A percentile compares a stretch with the other conserved stretches of the same genome.
Evolutionary conservation across 2,888 invertebrate species (phyloP).

Genomic region (Frankliniella intonsa): DNA sequence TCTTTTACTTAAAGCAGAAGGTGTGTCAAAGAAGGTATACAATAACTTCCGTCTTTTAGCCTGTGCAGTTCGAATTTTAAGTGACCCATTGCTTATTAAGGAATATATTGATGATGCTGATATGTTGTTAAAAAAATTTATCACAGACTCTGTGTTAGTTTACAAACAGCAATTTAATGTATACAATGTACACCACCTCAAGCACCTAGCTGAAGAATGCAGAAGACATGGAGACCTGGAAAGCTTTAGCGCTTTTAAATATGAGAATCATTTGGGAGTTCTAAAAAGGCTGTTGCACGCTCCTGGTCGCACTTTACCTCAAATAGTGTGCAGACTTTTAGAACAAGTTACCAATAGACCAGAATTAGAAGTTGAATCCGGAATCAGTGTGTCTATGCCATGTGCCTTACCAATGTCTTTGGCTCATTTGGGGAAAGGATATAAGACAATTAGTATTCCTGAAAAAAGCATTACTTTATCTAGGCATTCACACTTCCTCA

Average conservation of each 20-base stretch:
- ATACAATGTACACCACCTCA: not conserved
- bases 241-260: not conserved
- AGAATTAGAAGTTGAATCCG: not conserved
- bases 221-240: not conserved
- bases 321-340: not conserved
- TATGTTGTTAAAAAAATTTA: not conserved
- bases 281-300: not conserved
- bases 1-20: not conserved
- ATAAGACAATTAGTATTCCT: not conserved
- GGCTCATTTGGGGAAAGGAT: not conserved
- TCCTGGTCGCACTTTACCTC: not conserved
- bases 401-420: not conserved
- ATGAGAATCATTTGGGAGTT: not conserved
- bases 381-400: not conserved
- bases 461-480: not conserved
- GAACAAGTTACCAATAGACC: not conserved
- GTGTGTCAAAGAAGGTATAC: not conserved
- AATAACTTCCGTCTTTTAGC: not conserved
- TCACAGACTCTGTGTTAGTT: not conserved
- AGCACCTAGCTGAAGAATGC: not conserved
- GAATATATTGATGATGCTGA: not conserved
- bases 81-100: not conserved
- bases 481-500: not conserved
- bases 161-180: not conserved
- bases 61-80: not conserved